These are phyloP conservation scores for Acyrthosiphon pisum DNA, from an alignment of 1,140 invertebrate species.

Conservation along the genomic window DNA sequence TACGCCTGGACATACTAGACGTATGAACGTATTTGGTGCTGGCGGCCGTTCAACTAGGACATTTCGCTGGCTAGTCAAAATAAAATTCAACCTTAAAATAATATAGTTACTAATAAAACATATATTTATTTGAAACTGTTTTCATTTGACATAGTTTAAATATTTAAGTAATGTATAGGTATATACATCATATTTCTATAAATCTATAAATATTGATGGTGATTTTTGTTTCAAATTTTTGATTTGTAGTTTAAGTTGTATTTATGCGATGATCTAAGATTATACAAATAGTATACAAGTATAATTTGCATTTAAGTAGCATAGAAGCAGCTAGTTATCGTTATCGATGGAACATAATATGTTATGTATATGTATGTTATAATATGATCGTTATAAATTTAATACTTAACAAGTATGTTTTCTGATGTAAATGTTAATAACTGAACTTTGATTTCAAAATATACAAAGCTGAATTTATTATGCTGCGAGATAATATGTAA, in stretches of 20 bases:
- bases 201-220: neutral
- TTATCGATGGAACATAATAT: neutral
- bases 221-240: neutral
- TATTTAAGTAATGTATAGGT: neutral
- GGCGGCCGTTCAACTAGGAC: conserved; percentile 53
- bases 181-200: neutral
- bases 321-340: neutral
- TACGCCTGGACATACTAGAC: conserved; percentile 49
- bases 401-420: neutral
- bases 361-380: no score
- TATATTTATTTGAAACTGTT: neutral
- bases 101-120: conserved; percentile 30
- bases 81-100: conserved; percentile 45
- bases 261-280: neutral
- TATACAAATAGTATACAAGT: neutral
- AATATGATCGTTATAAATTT: neutral
- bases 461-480: neutral
- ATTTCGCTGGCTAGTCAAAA: conserved; percentile 33
- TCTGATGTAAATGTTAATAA: neutral
- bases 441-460: neutral
- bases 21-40: conserved; percentile 53
- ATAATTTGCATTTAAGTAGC: neutral
- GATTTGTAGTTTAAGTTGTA: neutral
- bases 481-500: neutral
- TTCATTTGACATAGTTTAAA: conserved; percentile 15